Conservation (phyloP, 2,113 vertebrate genomes). For the Pterophyllum scalare region DNA sequence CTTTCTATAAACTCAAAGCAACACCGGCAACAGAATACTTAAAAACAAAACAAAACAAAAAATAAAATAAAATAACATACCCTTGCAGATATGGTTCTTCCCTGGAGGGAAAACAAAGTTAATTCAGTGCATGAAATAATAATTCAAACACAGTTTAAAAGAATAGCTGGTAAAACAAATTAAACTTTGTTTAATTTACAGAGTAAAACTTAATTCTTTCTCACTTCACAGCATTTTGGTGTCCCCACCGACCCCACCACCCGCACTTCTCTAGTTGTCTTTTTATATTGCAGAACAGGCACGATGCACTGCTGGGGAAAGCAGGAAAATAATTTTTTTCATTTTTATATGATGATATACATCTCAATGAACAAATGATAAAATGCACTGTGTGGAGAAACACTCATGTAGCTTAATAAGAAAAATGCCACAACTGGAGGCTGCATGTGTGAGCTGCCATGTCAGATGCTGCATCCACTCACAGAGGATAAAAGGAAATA, state of each 20-base stretch:
- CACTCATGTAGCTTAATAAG: background rate
- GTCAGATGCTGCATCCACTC: slow-evolving; percentile 16
- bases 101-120: slow-evolving; percentile 12
- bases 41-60: background rate
- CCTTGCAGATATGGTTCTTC: background rate
- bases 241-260: too few relatives aligned
- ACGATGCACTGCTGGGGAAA: background rate
- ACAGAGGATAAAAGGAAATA: slow-evolving; percentile 12
- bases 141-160: slow-evolving; percentile 22
- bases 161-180: slow-evolving; percentile 12
- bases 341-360: background rate
- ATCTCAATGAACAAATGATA: slow-evolving; percentile 10
- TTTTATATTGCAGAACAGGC: background rate
- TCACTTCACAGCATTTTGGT: slow-evolving; percentile 23
- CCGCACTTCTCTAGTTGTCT: background rate
- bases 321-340: background rate
- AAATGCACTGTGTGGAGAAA: background rate
- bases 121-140: slow-evolving; percentile 33
- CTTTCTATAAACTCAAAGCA: slow-evolving; percentile 10
- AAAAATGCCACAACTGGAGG: slow-evolving; percentile 9
- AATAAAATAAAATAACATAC: background rate
- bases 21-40: background rate
- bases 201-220: background rate
- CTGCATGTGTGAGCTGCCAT: background rate
- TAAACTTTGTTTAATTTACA: slow-evolving; percentile 10